Percentiles rank a stretch among this genome's conserved stretches.
Conservation (phyloP, 2,797 vertebrate species). For the Chrysocyon brachyurus region DNA sequence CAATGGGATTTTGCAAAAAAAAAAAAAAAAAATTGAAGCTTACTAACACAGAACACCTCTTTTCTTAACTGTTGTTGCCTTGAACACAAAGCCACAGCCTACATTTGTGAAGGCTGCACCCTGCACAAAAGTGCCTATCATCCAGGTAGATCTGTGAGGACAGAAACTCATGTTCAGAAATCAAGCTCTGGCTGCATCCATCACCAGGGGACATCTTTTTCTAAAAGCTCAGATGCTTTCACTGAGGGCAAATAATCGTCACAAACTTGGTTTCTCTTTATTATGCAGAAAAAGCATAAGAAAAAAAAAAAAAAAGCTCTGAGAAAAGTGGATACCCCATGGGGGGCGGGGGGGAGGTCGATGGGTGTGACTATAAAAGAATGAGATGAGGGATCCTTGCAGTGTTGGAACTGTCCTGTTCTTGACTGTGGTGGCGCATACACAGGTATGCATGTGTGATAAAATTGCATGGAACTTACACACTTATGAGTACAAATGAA, state of each 20-base stretch:
- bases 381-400: neutral
- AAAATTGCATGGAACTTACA: neutral
- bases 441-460: neutral
- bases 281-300: neutral
- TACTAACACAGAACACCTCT: neutral
- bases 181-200: neutral
- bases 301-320: neutral
- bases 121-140: neutral
- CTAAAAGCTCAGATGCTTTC: conserved; percentile 7
- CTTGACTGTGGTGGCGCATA: neutral
- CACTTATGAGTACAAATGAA: neutral
- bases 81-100: neutral
- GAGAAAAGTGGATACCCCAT: neutral
- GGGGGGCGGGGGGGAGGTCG: neutral
- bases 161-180: neutral
- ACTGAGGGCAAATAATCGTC: neutral
- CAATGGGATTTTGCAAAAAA: neutral
- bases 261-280: conserved; percentile 8
- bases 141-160: neutral
- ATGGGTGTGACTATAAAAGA: neutral
- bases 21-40: neutral
- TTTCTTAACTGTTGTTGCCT: neutral
- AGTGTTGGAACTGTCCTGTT: neutral
- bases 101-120: neutral
- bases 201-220: neutral